phyloP scores from a whole-genome alignment of 2,888 invertebrate species.

The Frankliniella intonsa region DNA sequence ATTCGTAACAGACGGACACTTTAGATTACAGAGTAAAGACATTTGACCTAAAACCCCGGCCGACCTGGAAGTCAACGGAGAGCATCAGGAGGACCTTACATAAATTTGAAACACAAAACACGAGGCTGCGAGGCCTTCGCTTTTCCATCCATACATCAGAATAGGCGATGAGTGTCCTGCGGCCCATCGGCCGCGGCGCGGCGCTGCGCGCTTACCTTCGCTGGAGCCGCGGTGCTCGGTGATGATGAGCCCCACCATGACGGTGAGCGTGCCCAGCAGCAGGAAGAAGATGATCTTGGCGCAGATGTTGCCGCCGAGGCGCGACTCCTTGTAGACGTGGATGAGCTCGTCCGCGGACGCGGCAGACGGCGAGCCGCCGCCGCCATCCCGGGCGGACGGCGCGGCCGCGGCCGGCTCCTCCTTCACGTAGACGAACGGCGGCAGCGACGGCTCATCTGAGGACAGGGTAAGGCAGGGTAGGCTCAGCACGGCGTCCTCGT shows the following conservation, averaged over 20 bases:
- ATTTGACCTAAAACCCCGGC: constrained; percentile 25
- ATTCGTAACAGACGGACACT: no score
- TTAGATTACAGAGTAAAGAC: not conserved
- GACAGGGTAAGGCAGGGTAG: no score
- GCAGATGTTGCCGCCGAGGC: constrained; percentile 77
- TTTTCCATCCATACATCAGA: no score
- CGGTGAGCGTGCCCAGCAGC: constrained; percentile 64
- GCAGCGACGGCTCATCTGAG: not conserved
- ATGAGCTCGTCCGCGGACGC: constrained; percentile 59
- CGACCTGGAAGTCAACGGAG: no score
- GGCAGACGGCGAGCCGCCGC: not conserved
- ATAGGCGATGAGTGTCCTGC: no score
- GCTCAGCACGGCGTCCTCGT: no score
- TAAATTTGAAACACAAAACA: no score
- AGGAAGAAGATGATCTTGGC: constrained; percentile 78
- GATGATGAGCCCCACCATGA: constrained; percentile 71
- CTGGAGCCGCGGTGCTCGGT: constrained; percentile 72
- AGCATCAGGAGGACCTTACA: no score
- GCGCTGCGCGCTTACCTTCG: constrained; percentile 60
- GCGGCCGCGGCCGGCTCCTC: not conserved
- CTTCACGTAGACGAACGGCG: constrained; percentile 21
- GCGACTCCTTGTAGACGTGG: constrained; percentile 70
- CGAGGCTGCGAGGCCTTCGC: no score
- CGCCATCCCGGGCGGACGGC: not conserved
- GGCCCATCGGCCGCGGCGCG: not conserved